phyloP scores from a whole-genome alignment of 2,888 invertebrate species.

The Halictus quadricinctus region DNA sequence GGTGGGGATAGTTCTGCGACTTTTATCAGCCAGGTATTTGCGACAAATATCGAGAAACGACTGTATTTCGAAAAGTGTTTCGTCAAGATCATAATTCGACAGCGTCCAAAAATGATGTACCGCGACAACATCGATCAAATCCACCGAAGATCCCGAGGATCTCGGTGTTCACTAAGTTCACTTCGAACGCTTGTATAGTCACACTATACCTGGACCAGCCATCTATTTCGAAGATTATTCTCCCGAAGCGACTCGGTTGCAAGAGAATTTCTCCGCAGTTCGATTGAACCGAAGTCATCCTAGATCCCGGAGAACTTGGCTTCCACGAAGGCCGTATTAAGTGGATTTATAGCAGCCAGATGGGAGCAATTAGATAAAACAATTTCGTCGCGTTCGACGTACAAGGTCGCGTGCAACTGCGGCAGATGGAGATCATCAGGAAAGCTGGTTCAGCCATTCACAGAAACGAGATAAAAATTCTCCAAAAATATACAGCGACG shows the following conservation, averaged over 20 bases:
- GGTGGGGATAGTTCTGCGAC: no score
- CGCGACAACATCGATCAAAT: no score
- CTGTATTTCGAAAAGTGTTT: not conserved
- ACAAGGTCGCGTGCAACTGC: not conserved
- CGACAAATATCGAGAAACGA: not conserved
- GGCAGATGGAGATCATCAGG: not conserved
- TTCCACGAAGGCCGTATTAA: slow-evolving; percentile 2
- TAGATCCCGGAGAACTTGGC: not conserved
- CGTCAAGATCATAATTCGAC: not conserved
- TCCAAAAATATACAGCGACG: not conserved
- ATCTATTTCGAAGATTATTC: not conserved
- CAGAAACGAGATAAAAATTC: not conserved
- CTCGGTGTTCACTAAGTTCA: no score
- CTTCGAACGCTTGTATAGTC: no score
- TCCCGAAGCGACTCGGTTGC: not conserved
- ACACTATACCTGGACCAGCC: not conserved
- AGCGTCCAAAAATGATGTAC: no score
- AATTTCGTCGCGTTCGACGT: not conserved
- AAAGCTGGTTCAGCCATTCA: not conserved
- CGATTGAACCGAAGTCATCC: not conserved
- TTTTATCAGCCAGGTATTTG: no score
- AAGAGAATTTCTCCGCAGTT: not conserved
- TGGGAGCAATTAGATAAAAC: slow-evolving; percentile 14
- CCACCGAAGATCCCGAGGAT: no score
- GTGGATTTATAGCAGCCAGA: not conserved